These are phyloP conservation scores for Grallaria varia DNA, from an alignment of 2,113 vertebrate genomes.

Conservation along the genomic window DNA sequence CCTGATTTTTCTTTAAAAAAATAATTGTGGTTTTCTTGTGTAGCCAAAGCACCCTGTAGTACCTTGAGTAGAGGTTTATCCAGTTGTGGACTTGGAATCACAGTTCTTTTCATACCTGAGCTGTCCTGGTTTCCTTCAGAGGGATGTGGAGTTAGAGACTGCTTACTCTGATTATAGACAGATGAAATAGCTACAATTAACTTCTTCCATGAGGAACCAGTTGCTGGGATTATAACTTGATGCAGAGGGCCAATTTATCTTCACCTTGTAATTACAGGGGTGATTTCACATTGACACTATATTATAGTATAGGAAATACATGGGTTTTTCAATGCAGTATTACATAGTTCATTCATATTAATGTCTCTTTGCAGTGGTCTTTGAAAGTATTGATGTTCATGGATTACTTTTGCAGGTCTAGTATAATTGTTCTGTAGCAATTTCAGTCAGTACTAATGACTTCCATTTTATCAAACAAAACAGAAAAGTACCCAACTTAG, in stretches of 20 bases:
- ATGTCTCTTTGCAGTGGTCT: background rate
- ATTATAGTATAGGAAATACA: background rate
- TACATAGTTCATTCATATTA: background rate
- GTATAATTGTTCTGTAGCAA: background rate
- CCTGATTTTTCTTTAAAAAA: background rate
- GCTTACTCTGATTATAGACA: background rate
- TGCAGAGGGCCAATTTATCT: background rate
- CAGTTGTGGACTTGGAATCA: background rate
- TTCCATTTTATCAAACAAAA: background rate
- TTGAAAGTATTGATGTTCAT: background rate
- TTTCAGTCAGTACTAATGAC: background rate
- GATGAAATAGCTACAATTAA: background rate
- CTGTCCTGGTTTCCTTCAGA: background rate
- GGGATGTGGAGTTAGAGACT: background rate
- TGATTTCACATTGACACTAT: background rate
- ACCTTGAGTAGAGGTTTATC: background rate
- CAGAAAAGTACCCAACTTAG: background rate
- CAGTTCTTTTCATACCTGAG: background rate
- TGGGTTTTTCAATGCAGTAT: background rate
- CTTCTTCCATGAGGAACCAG: background rate
- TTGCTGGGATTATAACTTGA: background rate
- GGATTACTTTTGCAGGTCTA: background rate
- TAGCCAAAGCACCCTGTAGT: background rate
- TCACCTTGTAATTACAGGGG: background rate
- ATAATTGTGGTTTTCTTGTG: background rate